A percentile compares a stretch with the other conserved stretches of the same genome.
These are phyloP conservation scores for Macrotrachela quadricornifera DNA, from an alignment of 1,140 invertebrate species.

Conservation along the genomic window DNA sequence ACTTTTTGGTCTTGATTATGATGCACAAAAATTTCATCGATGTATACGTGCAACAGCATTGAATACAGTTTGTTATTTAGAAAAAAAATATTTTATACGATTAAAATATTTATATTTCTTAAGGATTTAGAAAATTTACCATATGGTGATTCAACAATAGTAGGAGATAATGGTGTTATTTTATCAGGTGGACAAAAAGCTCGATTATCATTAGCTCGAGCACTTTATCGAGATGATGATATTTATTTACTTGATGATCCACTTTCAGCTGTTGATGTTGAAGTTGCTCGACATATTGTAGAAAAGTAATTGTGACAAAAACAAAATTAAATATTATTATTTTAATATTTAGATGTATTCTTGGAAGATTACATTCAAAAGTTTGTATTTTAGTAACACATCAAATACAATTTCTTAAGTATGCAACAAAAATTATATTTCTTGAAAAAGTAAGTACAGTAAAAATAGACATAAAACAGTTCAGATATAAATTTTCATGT, in stretches of 20 bases:
- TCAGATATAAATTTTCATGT: not conserved
- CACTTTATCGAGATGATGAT: conserved; percentile 54
- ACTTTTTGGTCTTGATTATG: not conserved
- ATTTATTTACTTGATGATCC: conserved; percentile 61
- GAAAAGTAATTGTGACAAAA: conserved; percentile 45
- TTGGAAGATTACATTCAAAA: conserved; percentile 45
- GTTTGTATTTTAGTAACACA: conserved; percentile 62
- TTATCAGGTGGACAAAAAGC: conserved; percentile 74
- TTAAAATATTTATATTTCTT: no score
- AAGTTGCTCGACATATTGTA: conserved; percentile 85
- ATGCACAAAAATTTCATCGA: conserved; percentile 5
- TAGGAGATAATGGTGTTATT: conserved; percentile 62
- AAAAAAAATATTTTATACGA: not conserved
- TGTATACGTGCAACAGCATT: no score
- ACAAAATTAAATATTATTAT: not conserved
- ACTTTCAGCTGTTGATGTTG: conserved; percentile 57
- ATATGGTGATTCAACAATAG: conserved; percentile 58
- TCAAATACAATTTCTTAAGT: conserved; percentile 55
- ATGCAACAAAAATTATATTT: conserved; percentile 51
- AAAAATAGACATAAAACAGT: conserved; percentile 1
- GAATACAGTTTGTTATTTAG: not conserved
- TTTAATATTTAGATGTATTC: conserved; percentile 24
- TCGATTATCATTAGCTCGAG: conserved; percentile 49
- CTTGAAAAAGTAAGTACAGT: conserved; percentile 42
- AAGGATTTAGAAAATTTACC: conserved; percentile 52